Evolutionary conservation across 2,797 vertebrate species (phyloP).

Genomic region (Sebastes flavidus): DNA sequence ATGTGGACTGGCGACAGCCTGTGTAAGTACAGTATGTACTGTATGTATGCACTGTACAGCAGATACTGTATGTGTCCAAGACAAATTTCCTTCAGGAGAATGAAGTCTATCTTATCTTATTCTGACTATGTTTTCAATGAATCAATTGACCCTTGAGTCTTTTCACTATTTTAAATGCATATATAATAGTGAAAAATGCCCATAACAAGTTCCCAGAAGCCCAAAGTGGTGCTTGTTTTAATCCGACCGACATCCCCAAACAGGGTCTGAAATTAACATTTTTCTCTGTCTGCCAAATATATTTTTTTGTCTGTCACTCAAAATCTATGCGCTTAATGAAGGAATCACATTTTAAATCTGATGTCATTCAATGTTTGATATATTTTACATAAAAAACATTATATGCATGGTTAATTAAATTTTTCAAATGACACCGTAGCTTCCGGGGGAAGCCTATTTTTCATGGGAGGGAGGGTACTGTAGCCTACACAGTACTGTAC

Average conservation of each 20-base stretch:
- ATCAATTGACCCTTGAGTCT: not conserved
- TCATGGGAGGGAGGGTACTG: accelerated
- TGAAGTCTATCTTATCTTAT: no score
- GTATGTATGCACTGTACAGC: no score
- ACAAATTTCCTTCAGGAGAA: no score
- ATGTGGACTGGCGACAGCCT: no score
- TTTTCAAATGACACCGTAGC: no score
- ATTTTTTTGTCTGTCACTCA: not conserved
- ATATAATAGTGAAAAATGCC: no score
- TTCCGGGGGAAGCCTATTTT: no score
- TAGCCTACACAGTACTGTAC: no score
- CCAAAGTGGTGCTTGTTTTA: not conserved
- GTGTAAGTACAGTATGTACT: no score
- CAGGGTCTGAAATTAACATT: not conserved
- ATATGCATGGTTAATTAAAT: not conserved
- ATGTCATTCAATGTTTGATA: not conserved
- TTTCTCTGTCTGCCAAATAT: accelerated
- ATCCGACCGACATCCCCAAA: not conserved
- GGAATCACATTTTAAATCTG: not conserved
- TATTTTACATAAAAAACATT: not conserved
- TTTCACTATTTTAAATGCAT: not conserved
- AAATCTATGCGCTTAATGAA: not conserved
- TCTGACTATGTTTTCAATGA: not conserved
- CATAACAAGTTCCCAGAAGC: not conserved
- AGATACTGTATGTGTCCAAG: no score